Evolutionary conservation across 2,888 invertebrate genomes (phyloP).

Genomic region (Parnassius apollo): DNA sequence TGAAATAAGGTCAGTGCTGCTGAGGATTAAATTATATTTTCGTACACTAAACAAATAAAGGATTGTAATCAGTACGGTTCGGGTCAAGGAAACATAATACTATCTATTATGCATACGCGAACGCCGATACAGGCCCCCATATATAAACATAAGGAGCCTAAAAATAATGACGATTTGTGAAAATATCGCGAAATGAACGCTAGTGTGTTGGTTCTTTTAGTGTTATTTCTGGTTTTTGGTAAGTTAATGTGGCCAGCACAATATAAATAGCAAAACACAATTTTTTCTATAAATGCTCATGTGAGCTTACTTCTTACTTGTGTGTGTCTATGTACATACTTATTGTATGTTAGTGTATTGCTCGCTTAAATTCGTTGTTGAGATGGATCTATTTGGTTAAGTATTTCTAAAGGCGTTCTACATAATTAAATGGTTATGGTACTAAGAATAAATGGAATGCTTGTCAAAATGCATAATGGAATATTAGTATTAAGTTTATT

Average conservation of each 20-base stretch:
- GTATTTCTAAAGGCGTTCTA: too few species aligned
- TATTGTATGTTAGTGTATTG: too few species aligned
- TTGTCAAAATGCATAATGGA: too few species aligned
- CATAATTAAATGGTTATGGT: too few species aligned
- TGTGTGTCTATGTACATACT: too few species aligned
- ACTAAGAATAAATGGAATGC: too few species aligned
- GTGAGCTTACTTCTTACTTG: too few species aligned
- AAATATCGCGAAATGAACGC: slow-evolving; percentile 58
- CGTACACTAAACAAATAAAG: slow-evolving; percentile 31
- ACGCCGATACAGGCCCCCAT: slow-evolving; percentile 60
- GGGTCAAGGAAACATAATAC: slow-evolving; percentile 55
- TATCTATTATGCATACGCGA: slow-evolving; percentile 41
- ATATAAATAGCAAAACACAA: neutral
- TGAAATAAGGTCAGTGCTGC: slow-evolving; percentile 1
- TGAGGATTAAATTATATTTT: slow-evolving; percentile 7
- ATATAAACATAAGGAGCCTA: slow-evolving; percentile 54
- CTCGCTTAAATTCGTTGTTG: too few species aligned
- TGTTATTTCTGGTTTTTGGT: slow-evolving; percentile 37
- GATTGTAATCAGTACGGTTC: slow-evolving; percentile 46
- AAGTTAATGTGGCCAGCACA: slow-evolving; percentile 28
- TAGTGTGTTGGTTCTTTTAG: slow-evolving; percentile 38
- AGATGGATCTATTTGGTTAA: too few species aligned
- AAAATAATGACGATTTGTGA: slow-evolving; percentile 46
- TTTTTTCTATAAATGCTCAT: too few species aligned
- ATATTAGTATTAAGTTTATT: too few species aligned